Percentiles rank a stretch among this genome's conserved stretches.
Evolutionary conservation across 2,888 invertebrate genomes (phyloP).

Genomic region (Drosophila villosipedis): DNA sequence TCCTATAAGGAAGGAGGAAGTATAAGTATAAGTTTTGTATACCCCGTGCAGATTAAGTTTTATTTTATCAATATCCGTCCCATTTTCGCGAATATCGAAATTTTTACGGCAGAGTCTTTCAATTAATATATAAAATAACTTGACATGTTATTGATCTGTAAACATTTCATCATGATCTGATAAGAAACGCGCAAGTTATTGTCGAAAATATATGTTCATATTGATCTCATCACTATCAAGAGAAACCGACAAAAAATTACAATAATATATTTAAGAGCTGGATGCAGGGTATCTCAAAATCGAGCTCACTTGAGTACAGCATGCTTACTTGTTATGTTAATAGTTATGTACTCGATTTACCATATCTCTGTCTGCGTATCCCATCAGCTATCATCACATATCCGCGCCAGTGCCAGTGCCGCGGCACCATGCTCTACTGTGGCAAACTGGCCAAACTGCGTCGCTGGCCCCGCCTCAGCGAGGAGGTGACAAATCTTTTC

Average conservation of each 20-base stretch:
- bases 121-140: not conserved
- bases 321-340: not conserved
- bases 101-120: too few species aligned
- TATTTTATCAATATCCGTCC: too few species aligned
- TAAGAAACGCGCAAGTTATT: not conserved
- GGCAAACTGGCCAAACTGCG: constrained; percentile 72
- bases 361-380: not conserved
- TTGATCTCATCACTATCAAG: too few species aligned
- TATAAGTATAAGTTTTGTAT: too few species aligned
- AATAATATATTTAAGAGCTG: not conserved
- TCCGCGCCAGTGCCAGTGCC: constrained; percentile 82
- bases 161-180: too few species aligned
- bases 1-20: not conserved
- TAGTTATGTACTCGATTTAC: not conserved
- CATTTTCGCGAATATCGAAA: too few species aligned
- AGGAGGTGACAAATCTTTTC: constrained; percentile 81
- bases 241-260: not conserved
- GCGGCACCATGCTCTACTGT: constrained; percentile 75
- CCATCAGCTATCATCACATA: constrained; percentile 82
- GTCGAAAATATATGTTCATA: not conserved
- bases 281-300: not conserved
- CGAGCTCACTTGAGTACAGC: not conserved
- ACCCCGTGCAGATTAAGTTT: too few species aligned
- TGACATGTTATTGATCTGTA: too few species aligned
- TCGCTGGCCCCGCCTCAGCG: constrained; percentile 72